Evolutionary conservation across 1,140 invertebrate genomes (phyloP), one percentile per base, ranked within the genome.

Genomic region (Hyposmocoma kahamanoa): DNA sequence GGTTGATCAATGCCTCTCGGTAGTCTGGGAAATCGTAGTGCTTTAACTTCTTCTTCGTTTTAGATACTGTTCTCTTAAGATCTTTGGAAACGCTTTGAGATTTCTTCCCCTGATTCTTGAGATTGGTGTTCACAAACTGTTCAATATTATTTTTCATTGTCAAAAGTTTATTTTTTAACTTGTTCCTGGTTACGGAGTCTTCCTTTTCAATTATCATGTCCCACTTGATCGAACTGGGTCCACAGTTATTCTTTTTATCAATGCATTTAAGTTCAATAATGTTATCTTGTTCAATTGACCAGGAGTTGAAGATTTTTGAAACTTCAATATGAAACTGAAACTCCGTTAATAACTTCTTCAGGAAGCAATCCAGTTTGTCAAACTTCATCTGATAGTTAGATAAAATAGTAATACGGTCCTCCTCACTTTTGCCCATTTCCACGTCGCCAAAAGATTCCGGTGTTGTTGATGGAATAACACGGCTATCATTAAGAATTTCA

Each of bases 271-370:
- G n/a, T n/a, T n/a, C n/a, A n/a, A n/a, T n/a, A 3, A 60, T 36
- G 22, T 60, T 62, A 22, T 72, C 54, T 0, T 62, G 21, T 20
- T 56, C 61, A 2, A 56, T 54, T 4, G 73, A 72, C 2, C 52
- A 59, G 1, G 52, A 59, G n/a, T 67, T 58, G 20, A 83, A 80
- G 1, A 80, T 44, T 62, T 83, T 83, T 0, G 77, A 76, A 0
- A 83, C 69, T 56, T 83, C 71, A 22, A 85, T 75, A 15, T 81
- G 74, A 46, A 82, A 83, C 41, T 83, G 69, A 22, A 82, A 80
- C 44, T 85, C 82, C 1, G 61, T 59, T 0, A 85, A 48, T 22
- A 85, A 18, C 24, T 78, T 74, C 42, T 76, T 76, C 8, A 80
- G 47, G 0, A 74, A 41, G 19, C 44, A 42, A 20, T 82, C 74